These are phyloP conservation scores for Xenops minutus DNA, from an alignment of 2,797 vertebrate species.

Conservation along the genomic window DNA sequence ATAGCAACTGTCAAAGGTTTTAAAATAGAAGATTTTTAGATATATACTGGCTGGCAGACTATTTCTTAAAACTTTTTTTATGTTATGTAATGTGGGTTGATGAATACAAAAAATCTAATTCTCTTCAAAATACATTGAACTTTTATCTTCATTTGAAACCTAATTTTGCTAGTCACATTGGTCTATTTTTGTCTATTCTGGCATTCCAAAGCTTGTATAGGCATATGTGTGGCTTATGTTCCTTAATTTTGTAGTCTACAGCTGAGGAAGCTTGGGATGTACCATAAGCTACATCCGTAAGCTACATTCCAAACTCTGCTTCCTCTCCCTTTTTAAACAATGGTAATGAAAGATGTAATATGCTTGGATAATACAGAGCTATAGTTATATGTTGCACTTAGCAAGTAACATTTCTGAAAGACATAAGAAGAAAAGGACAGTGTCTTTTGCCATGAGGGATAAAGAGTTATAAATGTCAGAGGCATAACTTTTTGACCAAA, in stretches of 20 bases:
- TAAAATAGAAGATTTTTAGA: background rate
- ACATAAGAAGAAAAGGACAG: background rate
- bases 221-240: background rate
- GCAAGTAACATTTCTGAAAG: background rate
- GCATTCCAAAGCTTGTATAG: background rate
- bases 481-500: background rate
- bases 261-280: background rate
- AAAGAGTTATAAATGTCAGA: background rate
- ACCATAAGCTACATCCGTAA: background rate
- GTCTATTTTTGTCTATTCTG: background rate
- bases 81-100: background rate
- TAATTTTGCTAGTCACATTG: background rate
- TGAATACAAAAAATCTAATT: background rate
- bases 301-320: background rate
- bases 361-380: background rate
- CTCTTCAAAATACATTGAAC: background rate
- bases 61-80: background rate
- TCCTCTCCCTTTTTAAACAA: background rate
- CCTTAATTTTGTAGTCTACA: background rate
- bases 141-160: background rate
- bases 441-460: background rate
- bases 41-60: background rate
- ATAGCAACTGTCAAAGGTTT: background rate
- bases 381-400: background rate
- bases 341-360: background rate